These are phyloP conservation scores for Amphipyra berbera DNA, from an alignment of 2,888 invertebrate genomes.

Conservation along the genomic window DNA sequence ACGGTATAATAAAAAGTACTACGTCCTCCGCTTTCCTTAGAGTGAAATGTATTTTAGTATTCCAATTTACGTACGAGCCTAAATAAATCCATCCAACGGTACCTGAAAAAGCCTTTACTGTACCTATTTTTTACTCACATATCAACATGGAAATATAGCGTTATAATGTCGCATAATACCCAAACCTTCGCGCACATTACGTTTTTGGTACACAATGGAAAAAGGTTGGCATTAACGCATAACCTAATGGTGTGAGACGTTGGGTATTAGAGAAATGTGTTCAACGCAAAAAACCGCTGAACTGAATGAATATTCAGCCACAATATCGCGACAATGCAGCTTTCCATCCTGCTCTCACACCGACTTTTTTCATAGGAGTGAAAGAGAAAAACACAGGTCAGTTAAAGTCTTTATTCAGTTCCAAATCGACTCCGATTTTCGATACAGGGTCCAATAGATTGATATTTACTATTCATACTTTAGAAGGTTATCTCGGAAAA, in stretches of 20 bases:
- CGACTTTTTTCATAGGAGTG: not conserved
- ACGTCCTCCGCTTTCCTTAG: no score
- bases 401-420: slow-evolving; percentile 3
- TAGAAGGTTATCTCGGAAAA: not conserved
- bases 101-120: slow-evolving; percentile 34
- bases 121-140: slow-evolving; percentile 36
- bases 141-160: slow-evolving; percentile 52
- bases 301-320: slow-evolving; percentile 60
- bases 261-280: slow-evolving; percentile 71
- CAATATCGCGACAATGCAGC: slow-evolving; percentile 45
- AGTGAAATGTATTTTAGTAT: no score
- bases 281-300: slow-evolving; percentile 61
- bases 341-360: slow-evolving; percentile 26
- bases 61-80: no score
- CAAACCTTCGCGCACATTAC: slow-evolving; percentile 48
- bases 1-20: no score
- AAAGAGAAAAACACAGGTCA: slow-evolving; percentile 29
- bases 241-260: slow-evolving; percentile 70
- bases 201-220: slow-evolving; percentile 52
- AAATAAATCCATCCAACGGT: not conserved
- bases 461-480: not conserved
- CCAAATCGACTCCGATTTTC: slow-evolving; percentile 10
- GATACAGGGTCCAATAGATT: slow-evolving; percentile 1
- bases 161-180: slow-evolving; percentile 56
- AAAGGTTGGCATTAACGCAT: slow-evolving; percentile 67